Conservation (phyloP, 2,888 invertebrate genomes). For the Sepioteuthis lessoniana region DNA sequence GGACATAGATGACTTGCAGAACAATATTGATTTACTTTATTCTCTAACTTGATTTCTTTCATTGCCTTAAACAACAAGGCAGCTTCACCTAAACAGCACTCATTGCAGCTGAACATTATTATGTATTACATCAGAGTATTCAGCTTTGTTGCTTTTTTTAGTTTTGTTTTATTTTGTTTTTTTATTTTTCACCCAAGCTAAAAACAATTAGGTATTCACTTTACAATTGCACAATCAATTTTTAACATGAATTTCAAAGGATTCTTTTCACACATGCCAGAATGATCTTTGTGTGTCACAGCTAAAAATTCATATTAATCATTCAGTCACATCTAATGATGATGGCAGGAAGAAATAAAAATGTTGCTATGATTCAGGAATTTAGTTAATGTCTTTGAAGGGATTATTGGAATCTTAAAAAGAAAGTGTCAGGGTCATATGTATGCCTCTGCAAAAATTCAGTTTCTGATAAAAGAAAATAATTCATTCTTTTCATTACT, state of each 20-base stretch:
- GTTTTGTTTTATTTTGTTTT: background rate
- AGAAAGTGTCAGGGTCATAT: background rate
- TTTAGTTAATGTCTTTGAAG: background rate
- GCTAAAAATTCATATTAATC: background rate
- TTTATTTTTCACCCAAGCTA: background rate
- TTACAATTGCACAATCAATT: background rate
- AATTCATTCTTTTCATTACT: background rate
- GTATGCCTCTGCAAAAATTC: background rate
- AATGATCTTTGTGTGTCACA: background rate
- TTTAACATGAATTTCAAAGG: background rate
- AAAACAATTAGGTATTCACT: background rate
- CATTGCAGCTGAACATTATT: background rate
- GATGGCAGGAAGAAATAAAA: background rate
- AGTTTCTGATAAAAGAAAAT: background rate
- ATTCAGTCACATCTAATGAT: background rate
- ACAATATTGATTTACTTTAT: background rate
- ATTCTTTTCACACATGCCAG: background rate
- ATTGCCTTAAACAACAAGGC: background rate
- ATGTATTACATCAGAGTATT: background rate
- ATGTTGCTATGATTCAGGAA: background rate
- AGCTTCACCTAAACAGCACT: background rate
- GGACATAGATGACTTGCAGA: constrained; percentile 2
- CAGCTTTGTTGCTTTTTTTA: background rate
- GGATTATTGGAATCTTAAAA: background rate
- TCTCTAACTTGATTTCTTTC: background rate